Evolutionary conservation across 2,888 invertebrate species (phyloP), one percentile per base, ranked within the genome.

Genomic region (Orthosia cruda): DNA sequence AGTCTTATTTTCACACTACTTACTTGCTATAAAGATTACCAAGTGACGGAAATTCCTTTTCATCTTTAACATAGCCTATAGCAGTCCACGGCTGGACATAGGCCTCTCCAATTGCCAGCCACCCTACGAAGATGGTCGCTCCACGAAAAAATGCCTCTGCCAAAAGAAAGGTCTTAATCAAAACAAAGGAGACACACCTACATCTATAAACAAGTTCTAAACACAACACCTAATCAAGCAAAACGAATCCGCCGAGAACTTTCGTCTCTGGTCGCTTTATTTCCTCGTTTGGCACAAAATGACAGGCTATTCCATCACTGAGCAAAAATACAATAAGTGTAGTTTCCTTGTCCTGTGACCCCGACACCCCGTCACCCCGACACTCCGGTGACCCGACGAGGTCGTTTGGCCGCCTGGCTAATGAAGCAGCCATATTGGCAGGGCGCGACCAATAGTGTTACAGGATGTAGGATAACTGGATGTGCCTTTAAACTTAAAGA

Each of bases 361-460:
- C 40, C 40, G 40, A 40, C 40, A 40, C 40, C 40, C 40, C 40
- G 40, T 40, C 40, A 40, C 40, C 40, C 32, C 15, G 32, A 23
- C 57, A 80, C 85, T 77, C 64, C 81, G 71, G 85, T 89, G 92
- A 87, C 89, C 91, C 88, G 85, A 85, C 80, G 80, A 80, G 87
- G 88, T 94, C 94, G 94, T 95, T 95, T 93, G 92, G 88, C 91
- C 89, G 91, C 85, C 87, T 85, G 85, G 90, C 95, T 96, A 96
- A 96, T 96, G 96, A 96, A 96, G 92, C 93, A 87, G 89, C 90
- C 91, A 92, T 95, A 95, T 95, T 94, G 95, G 93, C 94, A 92
- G 94, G 94, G 93, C 91, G 93, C 92, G 93, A 93, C 93, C 90
- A 80, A 90, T 90, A 87, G 85, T 58, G 16, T 9, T 23, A 84